phyloP scores from a whole-genome alignment of 2,797 vertebrate species.

The Poecilia picta region DNA sequence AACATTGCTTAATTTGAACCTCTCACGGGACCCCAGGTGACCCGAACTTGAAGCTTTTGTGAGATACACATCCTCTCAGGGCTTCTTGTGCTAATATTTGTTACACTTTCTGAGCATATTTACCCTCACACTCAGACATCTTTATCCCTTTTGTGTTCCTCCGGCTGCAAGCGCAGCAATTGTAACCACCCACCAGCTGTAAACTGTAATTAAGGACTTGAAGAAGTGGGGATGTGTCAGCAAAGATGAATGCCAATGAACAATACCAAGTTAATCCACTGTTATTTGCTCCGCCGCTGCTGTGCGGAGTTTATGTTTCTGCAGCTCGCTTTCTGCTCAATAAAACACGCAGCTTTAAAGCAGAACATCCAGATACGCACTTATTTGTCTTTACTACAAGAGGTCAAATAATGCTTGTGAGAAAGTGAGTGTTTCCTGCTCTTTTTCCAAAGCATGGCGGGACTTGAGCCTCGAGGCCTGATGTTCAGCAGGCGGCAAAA shows the following conservation, averaged over 20 bases:
- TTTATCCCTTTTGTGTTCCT: slow-evolving; percentile 34
- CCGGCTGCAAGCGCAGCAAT: slow-evolving; percentile 49
- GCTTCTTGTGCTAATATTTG: slow-evolving; percentile 30
- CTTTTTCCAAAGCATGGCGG: slow-evolving; percentile 8
- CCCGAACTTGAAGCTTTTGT: neutral
- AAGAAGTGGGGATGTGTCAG: slow-evolving; percentile 69
- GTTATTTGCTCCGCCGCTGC: slow-evolving; percentile 64
- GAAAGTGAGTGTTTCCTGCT: slow-evolving; percentile 14
- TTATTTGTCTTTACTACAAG: slow-evolving; percentile 13
- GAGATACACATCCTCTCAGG: slow-evolving; percentile 15
- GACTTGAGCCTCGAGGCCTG: slow-evolving; percentile 45
- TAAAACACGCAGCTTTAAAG: slow-evolving; percentile 16
- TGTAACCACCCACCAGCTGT: slow-evolving; percentile 64
- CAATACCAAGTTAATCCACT: slow-evolving; percentile 69
- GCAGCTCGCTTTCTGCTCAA: slow-evolving; percentile 33
- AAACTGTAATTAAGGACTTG: slow-evolving; percentile 77
- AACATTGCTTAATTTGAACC: slow-evolving; percentile 13
- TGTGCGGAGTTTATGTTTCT: slow-evolving; percentile 35
- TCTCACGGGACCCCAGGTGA: slow-evolving; percentile 6
- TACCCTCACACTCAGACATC: slow-evolving; percentile 32
- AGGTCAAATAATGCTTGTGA: slow-evolving; percentile 18
- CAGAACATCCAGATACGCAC: slow-evolving; percentile 5
- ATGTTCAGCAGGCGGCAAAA: slow-evolving; percentile 43
- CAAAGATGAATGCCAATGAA: slow-evolving; percentile 56
- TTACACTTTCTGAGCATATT: slow-evolving; percentile 30